Evolutionary conservation across 1,140 invertebrate species (phyloP), one percentile per base, ranked within the genome.

Genomic region (Teleopsis dalmanni): DNA sequence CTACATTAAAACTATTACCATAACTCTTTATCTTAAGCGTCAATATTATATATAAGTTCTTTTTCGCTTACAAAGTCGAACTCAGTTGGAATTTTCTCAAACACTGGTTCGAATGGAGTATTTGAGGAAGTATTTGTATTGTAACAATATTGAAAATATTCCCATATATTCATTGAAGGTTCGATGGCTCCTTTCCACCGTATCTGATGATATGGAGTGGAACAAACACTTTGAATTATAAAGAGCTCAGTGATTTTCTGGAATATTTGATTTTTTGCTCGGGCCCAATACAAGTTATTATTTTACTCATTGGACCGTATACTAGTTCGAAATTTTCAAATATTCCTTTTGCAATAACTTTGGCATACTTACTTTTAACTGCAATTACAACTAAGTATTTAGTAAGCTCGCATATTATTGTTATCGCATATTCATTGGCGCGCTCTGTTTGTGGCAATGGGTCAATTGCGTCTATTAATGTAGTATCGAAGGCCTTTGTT

Each of bases 221-320:
- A 57, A 29, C 47, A 50, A 11, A 50, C 37, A 21, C 57, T 54
- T 4, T 52, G 21, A 9, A 53, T 53, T 18, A 50, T 48, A 3
- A 60, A 10, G 16, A 55, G 44, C 35, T 53, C 47, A n/a, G 37
- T 47, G 7, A 60, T 19, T 16, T 56, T 47, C 21, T 48, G 25
- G 10, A 60, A 48, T 14, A 51, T 37, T 45, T 51, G 21, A 47
- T 59, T 58, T 46, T 48, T 55, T 58, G 55, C 38, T 60, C 55
- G 36, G 53, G 42, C 19, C 48, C 51, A 25, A 47, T 44, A 34
- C 50, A 44, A 2, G 50, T 41, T 16, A 29, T 33, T 14, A 49
- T 34, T 18, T 25, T 40, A 22, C 47, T 53, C 42, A 50, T 53
- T 14, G 38, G 46, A 33, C 54, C 50, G 25, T 50, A 56, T 14